Base-by-base conservation (phyloP, 2,888 invertebrate genomes). In the Rhingia campestris region DNA sequence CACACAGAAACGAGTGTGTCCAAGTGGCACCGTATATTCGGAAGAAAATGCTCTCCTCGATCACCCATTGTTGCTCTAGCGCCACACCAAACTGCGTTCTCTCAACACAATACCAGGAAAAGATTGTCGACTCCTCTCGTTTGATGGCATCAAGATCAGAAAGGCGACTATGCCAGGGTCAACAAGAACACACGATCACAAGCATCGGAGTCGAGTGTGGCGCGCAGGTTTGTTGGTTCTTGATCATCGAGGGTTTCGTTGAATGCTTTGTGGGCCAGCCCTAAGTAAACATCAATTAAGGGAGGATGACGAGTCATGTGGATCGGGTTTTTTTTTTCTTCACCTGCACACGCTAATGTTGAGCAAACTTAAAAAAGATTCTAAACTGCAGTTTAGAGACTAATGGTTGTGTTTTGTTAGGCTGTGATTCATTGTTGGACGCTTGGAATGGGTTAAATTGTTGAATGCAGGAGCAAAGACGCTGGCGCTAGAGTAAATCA, bases 281-380 rank as follows among this genome's bases (percentile, higher is more conserved):
- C 70, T 70, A 70, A 59, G 58, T 59, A 70, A 70, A 70, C 70
- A 70, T 59, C 70, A 70, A 70, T 70, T 59, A 70, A 70, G 58
- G 70, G 59, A 30, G 39, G 49, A 56, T 56, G 45, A 1, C 22
- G 47, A 39, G 47, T 35, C 47, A 6, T 56, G 35, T 47, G 30
- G 59, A 41, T 22, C 22, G 22, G 22, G 1, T 22, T 22, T 22
- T 22, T 22, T 32, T 43, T n/a, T 63, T 51, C 12, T 32, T 54
- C 54, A 30, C 4, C 2, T 10, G 41, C 2, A 49, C 35, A 41
- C 43, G 3, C 35, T 30, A 41, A 54, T 66, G 54, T 14, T 49
- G 12, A 58, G 69, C 33, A 70, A 67, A 54, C 33, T 43, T 45
- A 14, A 33, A 3, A 45, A 10, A 41, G 41, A 33, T 35, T 49